Percentiles rank a stretch among this genome's conserved stretches.
These are phyloP conservation scores for Diplosoma virens DNA, from an alignment of 23 tunicate species.

Conservation along the genomic window DNA sequence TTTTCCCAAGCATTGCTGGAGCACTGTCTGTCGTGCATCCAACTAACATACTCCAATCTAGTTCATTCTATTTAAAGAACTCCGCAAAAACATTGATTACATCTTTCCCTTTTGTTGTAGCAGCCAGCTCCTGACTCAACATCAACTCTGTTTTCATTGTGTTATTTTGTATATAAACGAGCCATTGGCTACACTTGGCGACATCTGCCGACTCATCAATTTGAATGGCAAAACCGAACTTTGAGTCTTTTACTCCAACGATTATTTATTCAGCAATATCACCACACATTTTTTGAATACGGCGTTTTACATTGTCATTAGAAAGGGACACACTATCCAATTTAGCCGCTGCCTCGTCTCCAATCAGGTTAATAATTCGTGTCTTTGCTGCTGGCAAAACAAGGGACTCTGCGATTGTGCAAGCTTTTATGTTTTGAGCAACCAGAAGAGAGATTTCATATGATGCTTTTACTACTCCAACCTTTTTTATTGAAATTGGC, in stretches of 20 bases:
- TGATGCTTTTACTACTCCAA: conserved; percentile 55
- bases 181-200: conserved; percentile 42
- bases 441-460: conserved; percentile 76
- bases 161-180: conserved; percentile 54
- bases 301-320: conserved; percentile 58
- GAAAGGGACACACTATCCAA: conserved; percentile 56
- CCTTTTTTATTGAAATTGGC: conserved; percentile 25
- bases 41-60: conserved; percentile 51
- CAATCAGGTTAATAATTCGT: conserved; percentile 41
- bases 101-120: conserved; percentile 49
- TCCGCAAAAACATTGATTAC: conserved; percentile 37
- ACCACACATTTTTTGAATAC: too few relatives aligned
- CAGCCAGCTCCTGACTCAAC: conserved; percentile 59
- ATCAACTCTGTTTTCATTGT: conserved; percentile 46
- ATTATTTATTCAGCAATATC: conserved; percentile 63
- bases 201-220: conserved; percentile 53
- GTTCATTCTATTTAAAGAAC: conserved; percentile 45
- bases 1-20: conserved; percentile 62
- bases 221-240: conserved; percentile 52
- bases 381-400: conserved; percentile 61
- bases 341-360: too few relatives aligned
- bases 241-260: conserved; percentile 64
- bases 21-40: conserved; percentile 63
- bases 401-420: conserved; percentile 71
- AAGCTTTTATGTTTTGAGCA: conserved; percentile 61